Evolutionary conservation across 2,888 invertebrate genomes (phyloP).

Genomic region (Euclidia mi): DNA sequence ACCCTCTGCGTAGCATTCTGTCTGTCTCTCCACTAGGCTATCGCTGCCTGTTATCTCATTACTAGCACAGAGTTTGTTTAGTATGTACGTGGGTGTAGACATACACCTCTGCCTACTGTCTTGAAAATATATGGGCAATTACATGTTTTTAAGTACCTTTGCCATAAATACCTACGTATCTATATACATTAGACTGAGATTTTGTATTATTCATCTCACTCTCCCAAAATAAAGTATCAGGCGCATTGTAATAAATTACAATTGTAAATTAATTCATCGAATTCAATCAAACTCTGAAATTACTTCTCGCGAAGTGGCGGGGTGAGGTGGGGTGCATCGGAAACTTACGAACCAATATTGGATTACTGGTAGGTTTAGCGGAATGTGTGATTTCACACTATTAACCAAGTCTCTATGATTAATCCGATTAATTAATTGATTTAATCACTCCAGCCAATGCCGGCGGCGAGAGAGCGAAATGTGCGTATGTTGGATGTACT

Average conservation of each 20-base stretch:
- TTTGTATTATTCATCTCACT: background rate
- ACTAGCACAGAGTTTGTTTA: no score
- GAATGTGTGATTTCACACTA: conserved; percentile 32
- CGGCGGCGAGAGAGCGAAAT: background rate
- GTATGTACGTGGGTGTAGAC: no score
- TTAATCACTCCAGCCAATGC: conserved; percentile 25
- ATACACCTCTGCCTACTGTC: no score
- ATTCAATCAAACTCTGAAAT: conserved; percentile 36
- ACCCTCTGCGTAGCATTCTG: no score
- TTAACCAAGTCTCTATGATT: conserved; percentile 27
- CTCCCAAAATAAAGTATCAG: conserved; percentile 21
- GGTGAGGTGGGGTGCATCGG: background rate
- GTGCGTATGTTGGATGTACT: no score
- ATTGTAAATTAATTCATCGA: conserved; percentile 53
- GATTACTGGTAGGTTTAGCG: conserved; percentile 9
- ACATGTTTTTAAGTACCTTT: no score
- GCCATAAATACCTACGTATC: no score
- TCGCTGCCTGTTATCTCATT: no score
- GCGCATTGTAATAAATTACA: conserved; percentile 48
- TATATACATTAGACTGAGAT: background rate
- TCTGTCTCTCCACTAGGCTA: no score
- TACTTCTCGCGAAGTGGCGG: conserved; percentile 21
- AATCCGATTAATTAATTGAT: conserved; percentile 38
- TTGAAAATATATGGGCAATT: no score
- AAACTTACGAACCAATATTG: conserved; percentile 9